Percentiles rank a stretch among this genome's conserved stretches.
Conservation (phyloP, 2,113 vertebrate species). For the Sceloporus tristichus region DNA sequence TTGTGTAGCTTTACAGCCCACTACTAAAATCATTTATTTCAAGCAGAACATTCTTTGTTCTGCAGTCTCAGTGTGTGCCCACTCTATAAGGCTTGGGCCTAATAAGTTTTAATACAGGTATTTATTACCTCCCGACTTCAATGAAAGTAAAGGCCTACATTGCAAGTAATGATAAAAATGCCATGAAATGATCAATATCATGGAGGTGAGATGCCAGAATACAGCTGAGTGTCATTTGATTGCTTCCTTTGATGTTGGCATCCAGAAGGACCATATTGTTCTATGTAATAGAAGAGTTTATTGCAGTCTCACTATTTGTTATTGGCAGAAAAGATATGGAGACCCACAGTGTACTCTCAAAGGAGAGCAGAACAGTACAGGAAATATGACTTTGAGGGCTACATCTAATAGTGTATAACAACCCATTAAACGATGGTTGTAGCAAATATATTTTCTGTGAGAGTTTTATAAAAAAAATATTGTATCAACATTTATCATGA, state of each 20-base stretch:
- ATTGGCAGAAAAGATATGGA: slow-evolving; percentile 38
- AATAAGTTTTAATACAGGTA: background rate
- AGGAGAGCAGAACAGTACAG: slow-evolving; percentile 1
- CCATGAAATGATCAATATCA: slow-evolving; percentile 25
- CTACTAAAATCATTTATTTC: background rate
- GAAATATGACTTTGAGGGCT: slow-evolving; percentile 35
- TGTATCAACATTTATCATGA: slow-evolving; percentile 1
- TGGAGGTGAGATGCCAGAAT: slow-evolving; percentile 24
- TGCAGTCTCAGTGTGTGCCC: background rate
- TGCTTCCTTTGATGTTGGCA: slow-evolving; percentile 19
- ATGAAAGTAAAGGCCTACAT: background rate
- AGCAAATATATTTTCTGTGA: slow-evolving; percentile 41
- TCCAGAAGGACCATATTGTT: slow-evolving; percentile 33
- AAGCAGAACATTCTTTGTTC: background rate
- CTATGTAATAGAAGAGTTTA: slow-evolving; percentile 22
- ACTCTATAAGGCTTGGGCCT: background rate
- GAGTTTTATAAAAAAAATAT: slow-evolving; percentile 26
- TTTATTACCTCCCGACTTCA: background rate
- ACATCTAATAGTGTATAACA: slow-evolving; percentile 18
- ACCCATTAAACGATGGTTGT: slow-evolving; percentile 41
- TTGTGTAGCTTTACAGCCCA: background rate
- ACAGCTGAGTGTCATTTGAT: slow-evolving; percentile 3
- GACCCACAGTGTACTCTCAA: slow-evolving; percentile 37
- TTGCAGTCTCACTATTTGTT: slow-evolving; percentile 19
- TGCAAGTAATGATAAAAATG: slow-evolving; percentile 41